Evolutionary conservation across 1,140 invertebrate species (phyloP).

Genomic region (Drosophila orosa): DNA sequence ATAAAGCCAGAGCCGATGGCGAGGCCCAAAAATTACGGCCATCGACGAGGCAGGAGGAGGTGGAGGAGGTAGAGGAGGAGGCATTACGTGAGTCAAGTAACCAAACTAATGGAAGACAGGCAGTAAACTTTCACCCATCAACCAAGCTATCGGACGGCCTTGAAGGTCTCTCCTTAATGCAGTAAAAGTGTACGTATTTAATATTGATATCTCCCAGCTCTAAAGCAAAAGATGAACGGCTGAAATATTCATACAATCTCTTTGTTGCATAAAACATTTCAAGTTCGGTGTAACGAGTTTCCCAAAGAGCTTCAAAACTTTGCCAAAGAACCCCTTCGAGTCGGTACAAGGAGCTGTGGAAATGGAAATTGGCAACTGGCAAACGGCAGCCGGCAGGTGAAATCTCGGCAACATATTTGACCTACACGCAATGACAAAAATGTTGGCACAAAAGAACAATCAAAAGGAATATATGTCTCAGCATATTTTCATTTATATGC

Average conservation of each 20-base stretch:
- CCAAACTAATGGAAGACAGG: constrained; percentile 26
- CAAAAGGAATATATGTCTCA: constrained; percentile 14
- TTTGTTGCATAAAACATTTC: constrained; percentile 40
- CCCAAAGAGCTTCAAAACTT: constrained; percentile 15
- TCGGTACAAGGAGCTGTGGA: not conserved
- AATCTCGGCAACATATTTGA: constrained; percentile 42
- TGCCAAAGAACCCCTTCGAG: constrained; percentile 5
- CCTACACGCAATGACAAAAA: constrained; percentile 57
- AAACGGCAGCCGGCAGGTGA: constrained; percentile 9
- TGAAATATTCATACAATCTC: constrained; percentile 34
- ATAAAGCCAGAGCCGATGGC: constrained; percentile 32
- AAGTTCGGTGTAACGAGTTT: constrained; percentile 32
- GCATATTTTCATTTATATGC: constrained; percentile 9
- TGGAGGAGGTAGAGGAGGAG: not conserved
- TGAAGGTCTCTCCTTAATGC: constrained; percentile 14
- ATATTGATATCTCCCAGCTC: constrained; percentile 23
- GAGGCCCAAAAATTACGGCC: constrained; percentile 26
- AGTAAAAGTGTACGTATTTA: constrained; percentile 26
- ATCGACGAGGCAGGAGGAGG: constrained; percentile 4
- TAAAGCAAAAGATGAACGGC: constrained; percentile 5
- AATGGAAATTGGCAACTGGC: constrained; percentile 3
- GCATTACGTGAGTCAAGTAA: constrained; percentile 51
- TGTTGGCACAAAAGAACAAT: constrained; percentile 41
- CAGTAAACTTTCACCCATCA: constrained; percentile 30
- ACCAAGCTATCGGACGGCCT: constrained; percentile 32